phyloP scores from a whole-genome alignment of 2,113 vertebrate genomes.

The Clupea harengus region DNA sequence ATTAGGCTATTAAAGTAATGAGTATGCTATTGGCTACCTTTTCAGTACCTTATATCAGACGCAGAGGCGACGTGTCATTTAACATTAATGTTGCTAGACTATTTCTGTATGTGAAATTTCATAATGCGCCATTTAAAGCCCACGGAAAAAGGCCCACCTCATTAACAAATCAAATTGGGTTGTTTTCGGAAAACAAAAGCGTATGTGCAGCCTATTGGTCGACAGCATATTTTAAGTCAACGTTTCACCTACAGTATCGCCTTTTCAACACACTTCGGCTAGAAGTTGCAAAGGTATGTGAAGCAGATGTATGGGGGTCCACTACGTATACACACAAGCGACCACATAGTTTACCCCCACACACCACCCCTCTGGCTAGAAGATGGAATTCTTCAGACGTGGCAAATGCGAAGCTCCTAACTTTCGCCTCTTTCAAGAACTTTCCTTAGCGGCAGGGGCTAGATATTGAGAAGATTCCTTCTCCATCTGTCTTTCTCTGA shows the following conservation, averaged over 20 bases:
- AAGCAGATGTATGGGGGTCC: neutral
- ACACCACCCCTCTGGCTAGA: conserved; percentile 6
- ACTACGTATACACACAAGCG: neutral
- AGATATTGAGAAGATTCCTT: conserved; percentile 6
- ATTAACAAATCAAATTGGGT: neutral
- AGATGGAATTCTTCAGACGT: conserved; percentile 24
- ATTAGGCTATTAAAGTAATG: too few species aligned
- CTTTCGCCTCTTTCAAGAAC: conserved; percentile 27
- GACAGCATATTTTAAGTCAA: neutral
- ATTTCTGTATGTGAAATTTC: neutral
- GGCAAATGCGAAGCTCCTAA: conserved; percentile 19
- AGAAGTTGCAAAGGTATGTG: neutral
- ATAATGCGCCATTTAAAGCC: neutral
- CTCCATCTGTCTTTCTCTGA: conserved; percentile 27
- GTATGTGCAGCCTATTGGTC: neutral
- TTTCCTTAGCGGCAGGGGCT: conserved; percentile 18
- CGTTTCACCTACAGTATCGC: neutral
- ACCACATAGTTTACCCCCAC: conserved; percentile 6
- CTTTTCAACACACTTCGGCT: neutral
- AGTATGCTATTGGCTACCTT: too few species aligned
- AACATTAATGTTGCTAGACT: too few species aligned
- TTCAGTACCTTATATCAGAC: too few species aligned
- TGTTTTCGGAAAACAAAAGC: neutral
- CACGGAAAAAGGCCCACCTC: neutral
- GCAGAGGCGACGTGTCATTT: too few species aligned